phyloP scores from a whole-genome alignment of 1,140 invertebrate species.

The Heterodera carotae region DNA sequence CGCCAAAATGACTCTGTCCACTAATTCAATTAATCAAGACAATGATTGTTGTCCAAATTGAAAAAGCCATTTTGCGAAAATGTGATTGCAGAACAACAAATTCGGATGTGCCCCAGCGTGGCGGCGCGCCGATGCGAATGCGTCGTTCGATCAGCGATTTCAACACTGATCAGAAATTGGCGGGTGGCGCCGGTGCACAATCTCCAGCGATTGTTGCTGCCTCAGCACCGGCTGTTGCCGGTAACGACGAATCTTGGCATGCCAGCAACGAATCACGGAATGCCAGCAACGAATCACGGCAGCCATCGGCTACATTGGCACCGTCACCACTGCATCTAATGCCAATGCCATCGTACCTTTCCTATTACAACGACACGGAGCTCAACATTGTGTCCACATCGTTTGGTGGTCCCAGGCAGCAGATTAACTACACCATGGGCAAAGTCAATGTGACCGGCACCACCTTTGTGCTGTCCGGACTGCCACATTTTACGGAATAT shows the following conservation, averaged over 20 bases:
- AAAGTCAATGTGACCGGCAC: constrained; percentile 53
- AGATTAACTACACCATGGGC: constrained; percentile 35
- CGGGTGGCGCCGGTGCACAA: too few relatives aligned
- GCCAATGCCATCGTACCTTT: constrained; percentile 60
- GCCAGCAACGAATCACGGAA: too few relatives aligned
- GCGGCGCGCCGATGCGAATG: not conserved
- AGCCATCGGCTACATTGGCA: too few relatives aligned
- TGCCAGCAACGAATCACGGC: too few relatives aligned
- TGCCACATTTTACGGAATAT: constrained; percentile 69
- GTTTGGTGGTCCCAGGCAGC: not conserved
- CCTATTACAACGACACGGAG: constrained; percentile 32
- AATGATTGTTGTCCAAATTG: not conserved
- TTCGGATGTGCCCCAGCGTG: not conserved
- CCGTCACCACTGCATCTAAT: too few relatives aligned
- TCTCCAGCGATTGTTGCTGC: too few relatives aligned
- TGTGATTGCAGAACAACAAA: not conserved
- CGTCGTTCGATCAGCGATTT: not conserved
- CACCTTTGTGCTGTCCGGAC: constrained; percentile 59
- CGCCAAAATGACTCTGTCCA: not conserved
- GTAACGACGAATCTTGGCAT: too few relatives aligned
- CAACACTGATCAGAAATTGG: too few relatives aligned
- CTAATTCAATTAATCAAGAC: not conserved
- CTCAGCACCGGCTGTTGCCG: not conserved
- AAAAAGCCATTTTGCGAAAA: not conserved
- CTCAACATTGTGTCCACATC: constrained; percentile 38